Conservation (phyloP, 2,113 vertebrate genomes). For the Bubo scandiacus region DNA sequence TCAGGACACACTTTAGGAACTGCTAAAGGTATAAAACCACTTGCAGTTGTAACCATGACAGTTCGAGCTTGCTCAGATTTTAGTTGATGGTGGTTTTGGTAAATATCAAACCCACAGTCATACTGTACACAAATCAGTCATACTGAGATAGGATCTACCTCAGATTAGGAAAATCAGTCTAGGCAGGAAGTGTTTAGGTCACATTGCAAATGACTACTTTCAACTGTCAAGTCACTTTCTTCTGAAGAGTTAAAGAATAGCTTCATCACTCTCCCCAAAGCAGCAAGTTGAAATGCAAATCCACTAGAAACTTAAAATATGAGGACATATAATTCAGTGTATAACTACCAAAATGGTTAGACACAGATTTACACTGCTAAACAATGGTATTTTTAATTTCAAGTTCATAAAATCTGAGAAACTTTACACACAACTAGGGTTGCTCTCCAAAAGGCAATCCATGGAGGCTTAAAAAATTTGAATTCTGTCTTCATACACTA, state of each 20-base stretch:
- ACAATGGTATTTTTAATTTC: background rate
- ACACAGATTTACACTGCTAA: background rate
- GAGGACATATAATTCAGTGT: background rate
- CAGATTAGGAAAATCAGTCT: background rate
- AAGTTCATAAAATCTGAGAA: background rate
- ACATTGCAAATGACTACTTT: background rate
- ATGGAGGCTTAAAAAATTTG: background rate
- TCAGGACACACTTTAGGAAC: background rate
- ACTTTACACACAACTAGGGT: background rate
- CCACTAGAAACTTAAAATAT: background rate
- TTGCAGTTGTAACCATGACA: background rate
- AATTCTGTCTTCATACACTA: background rate
- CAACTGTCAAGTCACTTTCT: background rate
- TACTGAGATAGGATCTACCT: background rate
- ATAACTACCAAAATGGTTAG: background rate
- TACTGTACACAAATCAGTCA: background rate
- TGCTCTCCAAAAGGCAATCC: background rate
- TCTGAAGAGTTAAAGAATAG: background rate
- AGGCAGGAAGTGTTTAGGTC: background rate
- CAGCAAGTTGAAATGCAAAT: background rate
- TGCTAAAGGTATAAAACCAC: background rate
- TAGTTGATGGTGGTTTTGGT: background rate
- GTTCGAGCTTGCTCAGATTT: background rate
- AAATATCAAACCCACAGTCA: background rate
- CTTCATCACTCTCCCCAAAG: background rate